phyloP scores from a whole-genome alignment of 2,797 vertebrate species.

The Amblyopsis hoosieri region DNA sequence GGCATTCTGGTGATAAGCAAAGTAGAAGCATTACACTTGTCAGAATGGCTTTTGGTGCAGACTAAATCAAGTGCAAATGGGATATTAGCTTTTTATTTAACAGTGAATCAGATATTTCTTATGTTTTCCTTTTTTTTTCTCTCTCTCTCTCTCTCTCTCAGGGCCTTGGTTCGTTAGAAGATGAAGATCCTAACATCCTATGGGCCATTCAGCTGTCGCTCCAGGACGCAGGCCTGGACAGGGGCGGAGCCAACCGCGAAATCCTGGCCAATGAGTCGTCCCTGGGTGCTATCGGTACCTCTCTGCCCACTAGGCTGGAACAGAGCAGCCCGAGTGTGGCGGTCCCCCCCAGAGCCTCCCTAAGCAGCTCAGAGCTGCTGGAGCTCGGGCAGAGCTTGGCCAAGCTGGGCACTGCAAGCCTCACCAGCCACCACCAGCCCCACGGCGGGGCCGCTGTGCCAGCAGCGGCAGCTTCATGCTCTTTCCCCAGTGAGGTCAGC shows the following conservation, averaged over 20 bases:
- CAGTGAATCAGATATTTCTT: neutral
- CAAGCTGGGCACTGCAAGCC: slow-evolving; percentile 77
- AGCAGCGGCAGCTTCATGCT: slow-evolving; percentile 61
- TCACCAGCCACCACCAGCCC: slow-evolving; percentile 69
- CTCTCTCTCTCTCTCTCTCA: slow-evolving; percentile 34
- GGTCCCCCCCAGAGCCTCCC: slow-evolving; percentile 80
- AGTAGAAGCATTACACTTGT: neutral
- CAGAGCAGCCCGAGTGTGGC: slow-evolving; percentile 79
- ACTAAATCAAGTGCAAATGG: neutral
- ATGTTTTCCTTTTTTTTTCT: slow-evolving; percentile 15
- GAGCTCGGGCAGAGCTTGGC: slow-evolving; percentile 90
- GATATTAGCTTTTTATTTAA: neutral
- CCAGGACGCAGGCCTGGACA: slow-evolving; percentile 89
- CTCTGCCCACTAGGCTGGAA: slow-evolving; percentile 90
- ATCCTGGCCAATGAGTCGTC: slow-evolving; percentile 85
- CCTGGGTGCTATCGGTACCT: slow-evolving; percentile 92
- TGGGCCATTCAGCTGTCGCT: slow-evolving; percentile 97
- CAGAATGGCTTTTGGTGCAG: neutral
- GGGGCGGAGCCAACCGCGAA: slow-evolving; percentile 79
- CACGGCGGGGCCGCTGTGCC: slow-evolving; percentile 67
- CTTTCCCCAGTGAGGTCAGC: slow-evolving; percentile 79
- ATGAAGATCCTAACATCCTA: slow-evolving; percentile 98
- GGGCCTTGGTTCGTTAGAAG: slow-evolving; percentile 93
- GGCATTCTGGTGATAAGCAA: neutral
- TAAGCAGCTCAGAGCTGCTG: slow-evolving; percentile 94